Evolutionary conservation across 2,113 vertebrate genomes (phyloP), one percentile per base, ranked within the genome.

Genomic region (Actenoides hombroni): DNA sequence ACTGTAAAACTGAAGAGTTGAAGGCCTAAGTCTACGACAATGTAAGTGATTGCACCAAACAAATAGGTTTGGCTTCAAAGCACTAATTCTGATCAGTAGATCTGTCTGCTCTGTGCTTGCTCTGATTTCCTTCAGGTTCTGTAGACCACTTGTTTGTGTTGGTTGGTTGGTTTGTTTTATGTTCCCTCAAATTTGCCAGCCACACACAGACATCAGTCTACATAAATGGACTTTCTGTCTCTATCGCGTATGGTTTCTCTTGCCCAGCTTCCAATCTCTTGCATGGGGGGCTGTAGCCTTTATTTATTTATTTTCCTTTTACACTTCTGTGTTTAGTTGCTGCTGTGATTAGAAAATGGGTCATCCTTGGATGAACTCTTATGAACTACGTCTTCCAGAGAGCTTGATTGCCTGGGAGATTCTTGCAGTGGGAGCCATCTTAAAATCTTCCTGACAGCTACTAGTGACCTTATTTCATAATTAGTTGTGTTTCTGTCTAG

Each of bases 321-420:
- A 69, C 53, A 70, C 74, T 96, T 92, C 69, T 84, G 16, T 82
- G 59, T 93, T 96, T 40, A 48, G 10, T 94, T 90, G 59, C 65
- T 90, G 69, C 88, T 90, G 75, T 59, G 83, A 73, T 79, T 49
- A 78, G 88, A 96, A 97, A 96, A 87, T 94, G 92, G 94, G 94
- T 95, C 95, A 96, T 94, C 96, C 94, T 94, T 93, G 95, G 67
- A 79, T 95, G 95, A 97, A 94, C 95, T 94, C 48, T 67, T 61
- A 26, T 7, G 88, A 96, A 63, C 94, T 95, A 81, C 77, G 44
- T 94, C 65, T 96, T 95, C 86, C 65, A 93, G 57, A 44, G 56
- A 75, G 73, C 46, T 75, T 65, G 21, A 59, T 82, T 94, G 83
- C 76, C 70, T 88, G 80, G 76, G 90, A 97, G 88, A 83, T 93